Percentiles rank a stretch among this genome's conserved stretches.
phyloP scores from a whole-genome alignment of 2,888 invertebrate species.

The Tachina fera region DNA sequence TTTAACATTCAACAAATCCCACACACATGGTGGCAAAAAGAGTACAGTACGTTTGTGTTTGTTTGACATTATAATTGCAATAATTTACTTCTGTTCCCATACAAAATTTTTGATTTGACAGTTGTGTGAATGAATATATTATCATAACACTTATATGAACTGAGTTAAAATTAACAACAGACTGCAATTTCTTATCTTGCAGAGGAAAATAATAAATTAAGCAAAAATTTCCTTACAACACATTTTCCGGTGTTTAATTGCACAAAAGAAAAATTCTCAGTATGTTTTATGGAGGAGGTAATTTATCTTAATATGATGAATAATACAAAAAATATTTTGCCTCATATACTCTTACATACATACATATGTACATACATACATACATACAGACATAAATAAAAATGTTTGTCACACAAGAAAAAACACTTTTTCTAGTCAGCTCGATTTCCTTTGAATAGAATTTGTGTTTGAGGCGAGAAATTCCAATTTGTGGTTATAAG shows the following conservation, averaged over 20 bases:
- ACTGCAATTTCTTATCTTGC: background rate
- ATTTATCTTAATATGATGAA: background rate
- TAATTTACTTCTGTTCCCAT: conserved; percentile 39
- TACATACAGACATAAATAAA: too few species aligned
- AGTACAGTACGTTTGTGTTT: background rate
- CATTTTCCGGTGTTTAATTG: conserved; percentile 23
- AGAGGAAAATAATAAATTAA: conserved; percentile 48
- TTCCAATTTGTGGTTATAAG: too few species aligned
- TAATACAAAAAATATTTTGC: background rate
- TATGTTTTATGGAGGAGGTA: background rate
- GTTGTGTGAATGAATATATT: conserved; percentile 44
- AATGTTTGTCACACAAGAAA: too few species aligned
- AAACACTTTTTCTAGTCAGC: too few species aligned
- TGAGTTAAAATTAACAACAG: background rate
- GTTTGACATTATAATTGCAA: conserved; percentile 45
- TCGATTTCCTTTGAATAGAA: too few species aligned
- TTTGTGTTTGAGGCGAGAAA: too few species aligned
- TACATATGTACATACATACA: too few species aligned
- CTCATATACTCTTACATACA: background rate
- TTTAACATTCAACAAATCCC: conserved; percentile 27
- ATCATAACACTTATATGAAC: conserved; percentile 1
- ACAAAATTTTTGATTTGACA: conserved; percentile 32
- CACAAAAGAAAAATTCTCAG: conserved; percentile 7
- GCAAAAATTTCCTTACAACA: conserved; percentile 33
- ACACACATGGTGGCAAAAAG: conserved; percentile 4